A percentile compares a stretch with the other conserved stretches of the same genome.
phyloP scores from a whole-genome alignment of 2,888 invertebrate genomes.

The Hesperia comma region DNA sequence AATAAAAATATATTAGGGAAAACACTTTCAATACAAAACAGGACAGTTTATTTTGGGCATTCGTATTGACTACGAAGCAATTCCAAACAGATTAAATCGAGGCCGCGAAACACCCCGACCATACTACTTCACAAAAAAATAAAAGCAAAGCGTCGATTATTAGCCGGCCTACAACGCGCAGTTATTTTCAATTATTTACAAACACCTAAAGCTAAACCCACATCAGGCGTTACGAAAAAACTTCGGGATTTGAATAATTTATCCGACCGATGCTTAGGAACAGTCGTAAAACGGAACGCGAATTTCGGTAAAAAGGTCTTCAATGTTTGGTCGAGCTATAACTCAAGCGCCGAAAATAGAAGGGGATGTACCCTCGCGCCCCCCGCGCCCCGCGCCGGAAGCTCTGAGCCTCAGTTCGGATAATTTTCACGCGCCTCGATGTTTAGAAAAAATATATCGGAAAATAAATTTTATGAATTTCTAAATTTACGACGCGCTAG shows the following conservation, averaged over 20 bases:
- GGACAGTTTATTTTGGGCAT: too few species aligned
- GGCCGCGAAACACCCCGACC: not conserved
- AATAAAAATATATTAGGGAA: too few species aligned
- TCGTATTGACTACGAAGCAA: not conserved
- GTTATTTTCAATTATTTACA: slow-evolving; percentile 40
- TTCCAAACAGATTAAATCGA: not conserved
- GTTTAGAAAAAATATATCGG: slow-evolving; percentile 67
- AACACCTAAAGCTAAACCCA: slow-evolving; percentile 54
- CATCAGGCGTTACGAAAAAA: slow-evolving; percentile 57
- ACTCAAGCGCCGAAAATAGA: slow-evolving; percentile 80
- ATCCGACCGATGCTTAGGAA: slow-evolving; percentile 72
- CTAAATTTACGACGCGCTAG: slow-evolving; percentile 49
- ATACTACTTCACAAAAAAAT: not conserved
- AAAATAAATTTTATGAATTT: slow-evolving; percentile 38
- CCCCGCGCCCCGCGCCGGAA: slow-evolving; percentile 45
- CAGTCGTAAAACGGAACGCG: slow-evolving; percentile 77
- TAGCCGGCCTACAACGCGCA: slow-evolving; percentile 24
- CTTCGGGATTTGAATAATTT: slow-evolving; percentile 71
- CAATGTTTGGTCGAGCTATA: slow-evolving; percentile 80
- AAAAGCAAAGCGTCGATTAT: slow-evolving; percentile 26
- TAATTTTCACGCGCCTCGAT: slow-evolving; percentile 72
- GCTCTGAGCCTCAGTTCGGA: slow-evolving; percentile 65
- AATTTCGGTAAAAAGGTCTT: slow-evolving; percentile 81
- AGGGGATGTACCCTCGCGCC: slow-evolving; percentile 59
- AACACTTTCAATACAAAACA: too few species aligned